These are phyloP conservation scores for Cinara cedri DNA, from an alignment of 2,888 invertebrate genomes.

Conservation along the genomic window DNA sequence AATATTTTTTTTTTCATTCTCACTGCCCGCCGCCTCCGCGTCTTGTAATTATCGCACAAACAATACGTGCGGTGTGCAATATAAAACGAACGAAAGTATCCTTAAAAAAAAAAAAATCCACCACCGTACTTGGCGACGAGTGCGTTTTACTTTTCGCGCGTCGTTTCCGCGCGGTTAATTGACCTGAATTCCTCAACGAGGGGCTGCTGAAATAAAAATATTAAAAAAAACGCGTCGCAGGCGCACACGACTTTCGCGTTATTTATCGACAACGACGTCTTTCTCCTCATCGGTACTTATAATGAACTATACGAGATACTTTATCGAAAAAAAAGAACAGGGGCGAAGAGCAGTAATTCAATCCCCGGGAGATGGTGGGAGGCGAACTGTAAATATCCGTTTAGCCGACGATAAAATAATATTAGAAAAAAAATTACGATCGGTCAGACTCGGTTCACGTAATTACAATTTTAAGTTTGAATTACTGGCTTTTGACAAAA, in stretches of 20 bases:
- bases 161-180: conserved; percentile 34
- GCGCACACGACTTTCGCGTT: conserved; percentile 48
- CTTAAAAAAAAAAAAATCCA: conserved; percentile 14
- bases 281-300: not conserved
- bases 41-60: not conserved
- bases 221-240: not conserved
- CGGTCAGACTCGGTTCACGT: too few species aligned
- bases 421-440: too few species aligned
- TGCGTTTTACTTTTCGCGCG: conserved; percentile 49
- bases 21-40: not conserved
- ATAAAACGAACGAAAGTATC: conserved; percentile 32
- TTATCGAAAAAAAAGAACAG: too few species aligned
- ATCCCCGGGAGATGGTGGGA: too few species aligned
- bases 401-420: too few species aligned
- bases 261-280: conserved; percentile 27
- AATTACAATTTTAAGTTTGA: too few species aligned
- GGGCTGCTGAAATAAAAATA: conserved; percentile 28
- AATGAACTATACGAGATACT: too few species aligned
- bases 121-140: conserved; percentile 41
- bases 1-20: conserved; percentile 15
- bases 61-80: not conserved
- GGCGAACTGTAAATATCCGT: too few species aligned
- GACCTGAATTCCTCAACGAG: conserved; percentile 48
- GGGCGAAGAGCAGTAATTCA: too few species aligned
- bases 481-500: too few species aligned